Conservation (phyloP, 2,888 invertebrate genomes). For the Dynastes hyllus region DNA sequence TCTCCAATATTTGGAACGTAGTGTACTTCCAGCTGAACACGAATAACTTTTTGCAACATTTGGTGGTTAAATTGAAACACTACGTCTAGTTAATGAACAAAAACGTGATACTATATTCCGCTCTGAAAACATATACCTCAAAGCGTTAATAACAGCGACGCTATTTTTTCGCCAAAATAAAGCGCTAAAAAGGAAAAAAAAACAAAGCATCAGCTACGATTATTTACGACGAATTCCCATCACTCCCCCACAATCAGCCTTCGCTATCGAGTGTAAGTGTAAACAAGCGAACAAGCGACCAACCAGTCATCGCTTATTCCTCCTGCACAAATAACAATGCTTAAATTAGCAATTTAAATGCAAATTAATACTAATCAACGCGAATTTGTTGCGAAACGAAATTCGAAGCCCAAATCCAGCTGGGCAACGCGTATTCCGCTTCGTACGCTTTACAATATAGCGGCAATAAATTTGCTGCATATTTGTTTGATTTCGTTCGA, state of each 20-base stretch:
- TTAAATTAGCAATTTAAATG: slow-evolving; percentile 42
- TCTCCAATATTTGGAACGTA: no score
- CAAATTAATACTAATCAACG: slow-evolving; percentile 44
- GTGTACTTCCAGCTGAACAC: no score
- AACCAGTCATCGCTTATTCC: not conserved
- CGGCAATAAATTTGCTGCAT: slow-evolving; percentile 20
- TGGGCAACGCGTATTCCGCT: not conserved
- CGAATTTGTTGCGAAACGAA: slow-evolving; percentile 17
- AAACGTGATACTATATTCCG: no score
- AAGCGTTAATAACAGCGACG: no score
- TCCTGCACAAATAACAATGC: slow-evolving; percentile 13
- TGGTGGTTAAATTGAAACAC: no score
- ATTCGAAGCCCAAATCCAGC: not conserved
- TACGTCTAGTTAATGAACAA: no score
- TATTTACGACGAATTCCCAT: not conserved
- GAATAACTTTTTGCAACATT: no score
- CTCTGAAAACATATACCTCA: no score
- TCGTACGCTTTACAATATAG: not conserved
- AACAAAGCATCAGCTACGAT: not conserved
- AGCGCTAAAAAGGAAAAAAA: not conserved
- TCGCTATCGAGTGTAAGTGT: slow-evolving; percentile 3
- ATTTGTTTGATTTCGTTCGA: slow-evolving; percentile 25
- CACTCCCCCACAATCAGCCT: not conserved
- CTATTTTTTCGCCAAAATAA: not conserved
- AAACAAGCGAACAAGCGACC: slow-evolving; percentile 9